phyloP scores from a whole-genome alignment of 2,797 vertebrate species.

The Cebuella pygmaea region DNA sequence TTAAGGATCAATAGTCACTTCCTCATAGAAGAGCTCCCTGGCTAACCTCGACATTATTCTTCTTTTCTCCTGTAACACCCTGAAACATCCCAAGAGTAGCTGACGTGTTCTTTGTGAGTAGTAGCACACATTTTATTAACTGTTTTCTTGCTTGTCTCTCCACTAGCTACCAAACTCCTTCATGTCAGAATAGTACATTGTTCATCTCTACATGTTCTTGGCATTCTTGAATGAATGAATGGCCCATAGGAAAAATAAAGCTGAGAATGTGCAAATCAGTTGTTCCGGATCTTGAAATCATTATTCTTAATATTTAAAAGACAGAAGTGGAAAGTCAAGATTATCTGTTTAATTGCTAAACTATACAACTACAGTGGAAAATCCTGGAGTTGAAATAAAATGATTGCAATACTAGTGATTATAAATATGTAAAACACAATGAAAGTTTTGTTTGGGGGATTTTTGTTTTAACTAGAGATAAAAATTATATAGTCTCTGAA shows the following conservation, averaged over 20 bases:
- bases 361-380: neutral
- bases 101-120: neutral
- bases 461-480: slow-evolving; percentile 1
- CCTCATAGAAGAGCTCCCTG: neutral
- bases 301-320: neutral
- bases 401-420: neutral
- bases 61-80: neutral
- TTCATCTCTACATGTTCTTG: neutral
- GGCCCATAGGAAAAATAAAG: neutral
- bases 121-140: neutral
- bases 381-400: slow-evolving; percentile 14
- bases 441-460: slow-evolving; percentile 20
- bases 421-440: neutral
- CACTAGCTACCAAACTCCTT: neutral
- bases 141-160: neutral
- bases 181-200: neutral
- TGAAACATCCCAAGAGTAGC: neutral
- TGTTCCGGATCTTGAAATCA: neutral
- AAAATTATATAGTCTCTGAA: neutral
- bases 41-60: neutral
- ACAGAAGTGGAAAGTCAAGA: neutral
- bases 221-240: neutral
- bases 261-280: neutral
- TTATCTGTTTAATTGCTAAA: neutral
- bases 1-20: neutral